Evolutionary conservation across 2,797 vertebrate species (phyloP), one percentile per base, ranked within the genome.

Genomic region (Galago senegalensis): DNA sequence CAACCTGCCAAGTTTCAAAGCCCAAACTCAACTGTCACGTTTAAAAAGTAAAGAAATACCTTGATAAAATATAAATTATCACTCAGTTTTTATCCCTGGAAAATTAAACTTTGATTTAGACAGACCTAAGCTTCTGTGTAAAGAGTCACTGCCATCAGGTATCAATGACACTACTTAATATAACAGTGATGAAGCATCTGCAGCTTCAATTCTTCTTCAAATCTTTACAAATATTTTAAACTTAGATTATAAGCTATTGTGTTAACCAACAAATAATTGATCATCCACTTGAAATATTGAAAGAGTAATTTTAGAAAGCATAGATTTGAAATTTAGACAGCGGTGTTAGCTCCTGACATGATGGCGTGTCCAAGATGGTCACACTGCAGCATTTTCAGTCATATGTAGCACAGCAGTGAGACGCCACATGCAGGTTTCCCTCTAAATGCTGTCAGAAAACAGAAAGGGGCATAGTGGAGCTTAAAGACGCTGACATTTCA

Each of bases 31-130:
- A 13, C n/a, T 11, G 3, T 12, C 31, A 43, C 27, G 13, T 17
- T 93, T 93, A 27, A 70, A 94, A 31, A 69, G 14, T 72, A 34
- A 77, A 87, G 40, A 91, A 83, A 63, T 0, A 83, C 23, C 29
- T 65, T 46, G 29, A 86, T 37, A 77, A 91, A 72, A 61, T 56
- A 20, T 31, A 91, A 31, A 25, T 70, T n/a, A 82, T 25, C 40
- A 93, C 23, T 76, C 17, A 90, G 1, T 0, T 37, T 61, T 58
- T 67, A 75, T 31, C 67, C 3, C 9, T 16, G 27, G 21, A 63
- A 89, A 94, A 91, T 70, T 31, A 72, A 84, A 46, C 40, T 76
- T 63, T 72, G 49, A 80, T 65, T 58, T 88, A 49, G 43, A 65
- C 53, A 56, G 7, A 40, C 5, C 13, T 13, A 72, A 34, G 11